Evolutionary conservation across 2,888 invertebrate genomes (phyloP).

Genomic region (Shargacucullia verbasci): DNA sequence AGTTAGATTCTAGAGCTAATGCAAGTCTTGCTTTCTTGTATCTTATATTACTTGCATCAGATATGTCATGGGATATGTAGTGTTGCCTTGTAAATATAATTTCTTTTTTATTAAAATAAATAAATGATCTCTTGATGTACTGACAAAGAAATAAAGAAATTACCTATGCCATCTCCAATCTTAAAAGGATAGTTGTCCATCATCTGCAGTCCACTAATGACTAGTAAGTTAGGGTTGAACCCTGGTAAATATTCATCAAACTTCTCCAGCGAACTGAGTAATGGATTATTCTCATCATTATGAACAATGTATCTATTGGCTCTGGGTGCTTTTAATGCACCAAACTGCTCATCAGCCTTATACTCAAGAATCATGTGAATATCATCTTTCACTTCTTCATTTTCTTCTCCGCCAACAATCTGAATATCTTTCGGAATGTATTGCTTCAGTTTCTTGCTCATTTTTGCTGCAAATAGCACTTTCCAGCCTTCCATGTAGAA

Average conservation of each 20-base stretch:
- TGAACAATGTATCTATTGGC: constrained; percentile 96
- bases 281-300: constrained; percentile 94
- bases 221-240: constrained; percentile 92
- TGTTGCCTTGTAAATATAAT: too few relatives aligned
- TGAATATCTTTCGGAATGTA: constrained; percentile 90
- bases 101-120: too few relatives aligned
- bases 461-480: constrained; percentile 92
- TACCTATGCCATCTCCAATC: constrained; percentile 85
- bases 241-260: constrained; percentile 89
- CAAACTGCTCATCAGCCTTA: constrained; percentile 94
- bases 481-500: constrained; percentile 93
- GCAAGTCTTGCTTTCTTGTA: too few relatives aligned
- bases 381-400: constrained; percentile 91
- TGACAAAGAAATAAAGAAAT: too few relatives aligned
- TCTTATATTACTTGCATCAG: too few relatives aligned
- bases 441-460: constrained; percentile 89
- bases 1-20: too few relatives aligned
- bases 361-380: constrained; percentile 95
- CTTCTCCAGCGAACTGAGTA: constrained; percentile 92
- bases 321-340: constrained; percentile 91
- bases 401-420: constrained; percentile 90
- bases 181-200: constrained; percentile 95
- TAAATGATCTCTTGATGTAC: too few relatives aligned
- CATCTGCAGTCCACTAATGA: constrained; percentile 96
- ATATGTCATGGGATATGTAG: too few relatives aligned